Evolutionary conservation across 2,797 vertebrate species (phyloP), one percentile per base, ranked within the genome.

Genomic region (Chaetodon trifasciatus): DNA sequence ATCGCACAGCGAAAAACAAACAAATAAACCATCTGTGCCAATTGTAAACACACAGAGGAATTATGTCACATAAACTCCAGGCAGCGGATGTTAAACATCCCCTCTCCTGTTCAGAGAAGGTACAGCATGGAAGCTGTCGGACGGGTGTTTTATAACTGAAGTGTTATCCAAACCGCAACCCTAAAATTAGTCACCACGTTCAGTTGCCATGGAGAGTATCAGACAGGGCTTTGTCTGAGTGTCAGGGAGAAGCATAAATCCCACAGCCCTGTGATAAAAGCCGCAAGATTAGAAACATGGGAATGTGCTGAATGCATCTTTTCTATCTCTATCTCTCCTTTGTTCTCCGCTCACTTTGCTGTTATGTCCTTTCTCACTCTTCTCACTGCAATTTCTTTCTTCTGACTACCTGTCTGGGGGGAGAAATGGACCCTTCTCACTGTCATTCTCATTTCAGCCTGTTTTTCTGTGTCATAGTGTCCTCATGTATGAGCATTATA

Each of bases 191-290:
- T 88, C 86, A 75, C 86, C 76, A 69, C 66, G 11, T 79, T 81
- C 80, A 39, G 89, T 92, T 94, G 88, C 93, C 88, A 92, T 93
- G 90, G 90, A 84, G 92, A 93, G 78, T 76, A 92, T 92, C 88
- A 88, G 86, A 79, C 68, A 0, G 76, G 80, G 79, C 82, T 89
- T 86, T 88, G 87, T 86, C 80, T 91, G 82, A 57, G 73, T 91
- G 85, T 88, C 86, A 82, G 83, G 63, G 73, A 89, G 83, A 86
- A 58, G 82, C 89, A 91, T 91, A 88, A 92, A 92, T 91, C 89
- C 85, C 75, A 74, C 75, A 81, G 79, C 82, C 55, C 70, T 9
- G 62, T 11, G 86, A 92, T 91, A 77, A 91, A 91, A 86, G 77
- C 77, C 4, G 15, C 60, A 24, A 86, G 88, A 90, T 91, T 90